Base-by-base conservation (phyloP, 1,140 invertebrate species). In the Maconellicoccus hirsutus region DNA sequence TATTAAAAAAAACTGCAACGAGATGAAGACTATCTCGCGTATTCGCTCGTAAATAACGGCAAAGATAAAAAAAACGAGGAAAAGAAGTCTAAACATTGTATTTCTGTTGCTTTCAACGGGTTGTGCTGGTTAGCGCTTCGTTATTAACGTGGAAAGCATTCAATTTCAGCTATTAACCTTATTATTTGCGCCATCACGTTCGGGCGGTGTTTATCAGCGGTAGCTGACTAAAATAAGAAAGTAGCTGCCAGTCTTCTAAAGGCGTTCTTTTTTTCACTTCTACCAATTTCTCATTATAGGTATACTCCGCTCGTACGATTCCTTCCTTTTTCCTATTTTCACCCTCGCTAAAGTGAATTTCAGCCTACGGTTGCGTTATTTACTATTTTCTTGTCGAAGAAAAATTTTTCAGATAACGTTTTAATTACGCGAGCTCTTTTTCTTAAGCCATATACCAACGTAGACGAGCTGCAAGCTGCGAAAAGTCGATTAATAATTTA, bases 161-260 rank as follows among this genome's bases (percentile, higher is more conserved):
- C 61, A 66, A 66, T 66, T 66, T 66, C 61, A 66, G 61, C 61
- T 66, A 66, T 66, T 66, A 66, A 66, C 22, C 61, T 66, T 26
- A 66, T 66, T 66, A 66, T 66, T 66, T 66, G 61, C 61, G 61
- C 61, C 61, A 66, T 66, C 61, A 66, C 61, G 61, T 66, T 25
- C 25, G 22, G 10, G 61, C 61, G 61, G 61, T 66, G 61, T 66
- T 66, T 66, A 66, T 66, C 61, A 66, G 61, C 61, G 22, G 21
- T 25, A 66, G 61, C 61, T 66, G 61, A 66, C 61, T 66, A 25
- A 66, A 66, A 66, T 66, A 66, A 66, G 61, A 66, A 66, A 66
- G 61, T 66, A 66, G 61, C 61, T 66, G 21, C 61, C 22, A 10
- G 22, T 23, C 21, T 59, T 7, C 21, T 66, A 12, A 59, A n/a